Evolutionary conservation across 2,888 invertebrate genomes (phyloP), one percentile per base, ranked within the genome.

Genomic region (Andrena praecox): DNA sequence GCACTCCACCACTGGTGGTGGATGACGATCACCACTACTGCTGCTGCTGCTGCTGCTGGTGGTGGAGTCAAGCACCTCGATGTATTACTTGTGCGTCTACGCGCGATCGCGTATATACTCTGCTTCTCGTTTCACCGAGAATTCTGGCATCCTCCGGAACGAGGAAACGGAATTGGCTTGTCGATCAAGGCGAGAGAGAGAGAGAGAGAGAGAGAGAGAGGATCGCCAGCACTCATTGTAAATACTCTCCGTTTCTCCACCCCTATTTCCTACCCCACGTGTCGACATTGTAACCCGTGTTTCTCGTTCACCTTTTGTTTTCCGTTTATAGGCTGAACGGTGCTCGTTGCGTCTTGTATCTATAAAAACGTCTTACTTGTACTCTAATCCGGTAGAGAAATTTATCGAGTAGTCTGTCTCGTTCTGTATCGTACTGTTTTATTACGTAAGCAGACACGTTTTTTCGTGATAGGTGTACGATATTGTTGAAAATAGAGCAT

Each of bases 401-500:
- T 35, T 52, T 64, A 64, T 64, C 64, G 35, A 73, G 85, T 56
- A 82, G 85, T 79, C 69, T 82, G 42, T 42, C 42, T 42, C 16
- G 42, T 42, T 42, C 42, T 50, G 71, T 70, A 79, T 86, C 77
- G 68, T 85, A 87, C 76, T 67, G 80, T 88, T 87, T 89, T 83
- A 87, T 67, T 82, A 78, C 82, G 56, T 72, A 80, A 79, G 64
- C 69, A 29, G 63, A 80, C 67, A 77, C 77, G 67, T 84, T 85
- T 69, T 64, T 60, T 80, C 85, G 84, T 80, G 82, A 82, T 85
- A 82, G 76, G 71, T 89, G 88, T 89, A 85, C 77, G 81, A 88
- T 88, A 88, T 77, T 85, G 88, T 89, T 84, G 78, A 80, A 54
- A 78, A 67, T 75, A 72, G 56, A 50, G 33, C 33, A 73, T 5